phyloP scores from a whole-genome alignment of 2,113 vertebrate genomes.

The Odobenus rosmarus region DNA sequence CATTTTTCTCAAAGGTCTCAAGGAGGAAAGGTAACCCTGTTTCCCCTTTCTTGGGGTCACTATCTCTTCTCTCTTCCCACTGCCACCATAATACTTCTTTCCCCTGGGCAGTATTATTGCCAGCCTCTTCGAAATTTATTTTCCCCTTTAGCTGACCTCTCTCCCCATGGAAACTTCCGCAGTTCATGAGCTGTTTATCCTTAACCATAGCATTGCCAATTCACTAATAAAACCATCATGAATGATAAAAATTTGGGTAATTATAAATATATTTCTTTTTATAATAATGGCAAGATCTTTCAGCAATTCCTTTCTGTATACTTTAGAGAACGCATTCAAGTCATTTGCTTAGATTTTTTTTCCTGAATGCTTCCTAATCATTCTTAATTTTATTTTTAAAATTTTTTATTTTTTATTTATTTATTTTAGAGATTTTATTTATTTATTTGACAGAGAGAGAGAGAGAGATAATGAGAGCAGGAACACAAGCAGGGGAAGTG shows the following conservation, averaged over 20 bases:
- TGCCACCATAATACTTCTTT: neutral
- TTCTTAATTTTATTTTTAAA: neutral
- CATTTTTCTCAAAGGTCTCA: neutral
- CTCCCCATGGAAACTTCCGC: neutral
- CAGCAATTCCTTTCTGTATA: neutral
- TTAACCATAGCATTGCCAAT: neutral
- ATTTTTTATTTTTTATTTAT: too few species aligned
- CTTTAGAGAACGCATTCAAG: constrained; percentile 11
- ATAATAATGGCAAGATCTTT: neutral
- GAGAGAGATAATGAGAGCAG: too few species aligned
- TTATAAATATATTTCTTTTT: constrained; percentile 34
- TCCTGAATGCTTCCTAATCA: constrained; percentile 8
- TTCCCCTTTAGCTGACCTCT: constrained; percentile 34
- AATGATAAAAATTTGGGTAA: neutral
- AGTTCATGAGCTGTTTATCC: constrained; percentile 34
- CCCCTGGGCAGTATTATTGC: neutral
- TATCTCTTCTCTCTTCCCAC: neutral
- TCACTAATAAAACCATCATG: neutral
- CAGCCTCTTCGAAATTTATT: constrained; percentile 3
- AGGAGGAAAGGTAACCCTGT: neutral
- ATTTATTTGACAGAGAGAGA: too few species aligned
- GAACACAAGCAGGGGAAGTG: too few species aligned
- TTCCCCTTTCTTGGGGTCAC: neutral
- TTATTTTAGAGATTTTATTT: too few species aligned
- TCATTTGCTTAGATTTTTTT: constrained; percentile 38